Base-by-base conservation (phyloP, 2,797 vertebrate species). In the Holocentrus rufus region DNA sequence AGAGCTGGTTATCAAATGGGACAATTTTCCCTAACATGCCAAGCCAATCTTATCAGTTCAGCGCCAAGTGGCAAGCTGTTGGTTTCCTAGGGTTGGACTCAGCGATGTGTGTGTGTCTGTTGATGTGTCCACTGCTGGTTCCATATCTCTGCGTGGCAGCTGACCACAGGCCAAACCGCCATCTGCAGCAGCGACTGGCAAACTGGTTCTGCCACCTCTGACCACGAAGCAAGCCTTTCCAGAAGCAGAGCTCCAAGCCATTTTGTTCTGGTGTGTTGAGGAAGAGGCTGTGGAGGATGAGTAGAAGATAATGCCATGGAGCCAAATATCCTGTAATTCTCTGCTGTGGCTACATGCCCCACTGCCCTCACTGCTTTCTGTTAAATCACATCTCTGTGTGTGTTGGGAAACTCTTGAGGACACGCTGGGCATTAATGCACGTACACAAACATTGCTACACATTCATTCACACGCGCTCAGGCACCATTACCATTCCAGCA, bases 91-190 rank as follows among this genome's bases (percentile, higher is more conserved):
- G 27, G n/a, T 58, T n/a, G 15, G 31, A 53, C 6, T 53, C 50
- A 23, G 30, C 14, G 52, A 22, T 5, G 52, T 27, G 52, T 25
- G 18, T 27, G 52, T 11, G 17, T 34, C 17, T 58, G 34, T 22
- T 10, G 56, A 34, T 10, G 56, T 27, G 34, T 25, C 54, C 27
- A 17, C 23, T 25, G 31, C n/a, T 23, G 34, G 23, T 60, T 39
- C 57, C 27, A 27, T 55, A 18, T 44, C 39, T 42, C 20, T 22
- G 18, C 14, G 34, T n/a, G 58, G 15, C 22, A 13, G n/a, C 58
- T 23, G 58, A 60, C 22, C 65, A 47, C 17, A 20, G 54, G 53
- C 54, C 65, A 58, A 9, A 20, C 44, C 27, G 54, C 53, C 42
- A 22, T 49, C 54, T 69, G 54, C 42, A 30, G 54, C 18, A 36